Conservation (phyloP, 1,140 invertebrate genomes). For the Steinernema feltiae region DNA sequence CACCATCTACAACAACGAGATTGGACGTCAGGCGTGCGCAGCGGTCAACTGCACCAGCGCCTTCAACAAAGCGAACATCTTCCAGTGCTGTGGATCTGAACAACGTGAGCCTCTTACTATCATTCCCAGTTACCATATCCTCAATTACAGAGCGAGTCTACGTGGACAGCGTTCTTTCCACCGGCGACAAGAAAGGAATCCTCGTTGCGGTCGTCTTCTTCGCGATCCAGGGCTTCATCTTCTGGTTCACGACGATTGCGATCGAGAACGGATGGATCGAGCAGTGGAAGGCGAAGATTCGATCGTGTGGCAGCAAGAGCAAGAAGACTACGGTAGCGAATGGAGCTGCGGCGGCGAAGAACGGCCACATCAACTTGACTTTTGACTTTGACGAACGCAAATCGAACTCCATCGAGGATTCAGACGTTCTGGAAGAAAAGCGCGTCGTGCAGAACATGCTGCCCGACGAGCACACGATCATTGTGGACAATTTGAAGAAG, state of each 20-base stretch:
- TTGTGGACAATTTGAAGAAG: constrained; percentile 34
- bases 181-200: constrained; percentile 31
- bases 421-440: constrained; percentile 41
- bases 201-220: constrained; percentile 37
- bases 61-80: constrained; percentile 14
- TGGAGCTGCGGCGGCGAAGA: neutral
- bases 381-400: constrained; percentile 17
- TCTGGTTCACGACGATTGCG: constrained; percentile 39
- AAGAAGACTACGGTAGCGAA: constrained; percentile 13
- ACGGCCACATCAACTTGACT: constrained; percentile 4
- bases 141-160: constrained; percentile 33
- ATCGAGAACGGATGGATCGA: constrained; percentile 36
- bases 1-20: constrained; percentile 45
- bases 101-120: neutral
- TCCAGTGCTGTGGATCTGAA: constrained; percentile 35
- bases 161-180: constrained; percentile 35
- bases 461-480: neutral
- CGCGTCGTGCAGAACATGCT: constrained; percentile 13
- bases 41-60: constrained; percentile 28
- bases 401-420: constrained; percentile 33
- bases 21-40: constrained; percentile 31
- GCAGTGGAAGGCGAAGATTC: constrained; percentile 27
- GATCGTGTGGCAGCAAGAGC: constrained; percentile 19
- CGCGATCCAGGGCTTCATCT: constrained; percentile 45
- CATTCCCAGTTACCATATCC: too few species aligned